Evolutionary conservation across 2,113 vertebrate genomes (phyloP), one percentile per base, ranked within the genome.

Genomic region (Serranochromis macrocephalus): DNA sequence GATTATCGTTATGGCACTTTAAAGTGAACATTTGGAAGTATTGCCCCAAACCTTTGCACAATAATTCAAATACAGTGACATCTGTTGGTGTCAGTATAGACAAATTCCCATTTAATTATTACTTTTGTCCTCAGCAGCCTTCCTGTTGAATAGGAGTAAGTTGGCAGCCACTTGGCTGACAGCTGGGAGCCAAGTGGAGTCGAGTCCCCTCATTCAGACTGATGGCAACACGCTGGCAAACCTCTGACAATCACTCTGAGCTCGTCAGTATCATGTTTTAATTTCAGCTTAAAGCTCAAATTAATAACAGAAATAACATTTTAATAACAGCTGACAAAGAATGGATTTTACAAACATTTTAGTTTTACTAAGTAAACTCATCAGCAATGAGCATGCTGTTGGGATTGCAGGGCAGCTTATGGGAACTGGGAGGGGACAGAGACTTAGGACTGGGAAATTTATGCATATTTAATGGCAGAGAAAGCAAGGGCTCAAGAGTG

Each of bases 391-490:
- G 82, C 63, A 83, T 81, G 78, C 19, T 55, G 57, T 73, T 47
- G 26, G 66, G 84, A 88, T n/a, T 78, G 81, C 7, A 7, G 85
- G 53, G 45, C 51, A 81, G 85, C 80, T 82, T 87, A 78, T 89
- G 87, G 88, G 87, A 93, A 92, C 55, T 84, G 87, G 81, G 88
- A 87, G 85, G 93, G 91, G 86, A 93, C 80, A 86, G 82, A 91
- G 73, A 85, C 58, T 33, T 47, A 24, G 92, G 86, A 91, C 90
- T 87, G 86, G 91, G 93, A 94, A 93, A 88, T 31, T 12, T 68
- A 94, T 96, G 92, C 92, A 96, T 96, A 93, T 95, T 96, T 95
- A 95, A 96, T 96, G 83, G 82, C 17, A 83, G 85, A 87, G 93
- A 94, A 93, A 95, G 94, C 86, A 17, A 78, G 61, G 89, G 82